Conservation (phyloP, 2,888 invertebrate genomes). For the Sclerodermus sp. region DNA sequence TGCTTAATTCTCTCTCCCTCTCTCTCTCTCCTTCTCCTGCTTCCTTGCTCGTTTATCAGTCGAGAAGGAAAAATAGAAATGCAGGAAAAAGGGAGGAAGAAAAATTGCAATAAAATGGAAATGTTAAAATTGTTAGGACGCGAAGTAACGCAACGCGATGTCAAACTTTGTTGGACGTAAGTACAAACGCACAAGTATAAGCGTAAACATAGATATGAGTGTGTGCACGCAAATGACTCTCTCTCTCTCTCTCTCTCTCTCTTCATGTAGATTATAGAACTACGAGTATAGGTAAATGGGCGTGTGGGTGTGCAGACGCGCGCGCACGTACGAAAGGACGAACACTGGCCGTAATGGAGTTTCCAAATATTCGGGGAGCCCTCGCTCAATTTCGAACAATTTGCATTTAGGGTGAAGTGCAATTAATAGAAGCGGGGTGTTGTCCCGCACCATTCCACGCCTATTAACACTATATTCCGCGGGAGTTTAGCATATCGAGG, state of each 20-base stretch:
- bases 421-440: constrained; percentile 57
- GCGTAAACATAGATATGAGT: too few relatives aligned
- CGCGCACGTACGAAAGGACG: constrained; percentile 44
- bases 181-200: too few relatives aligned
- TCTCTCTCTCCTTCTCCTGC: constrained; percentile 3
- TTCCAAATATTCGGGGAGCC: constrained; percentile 58
- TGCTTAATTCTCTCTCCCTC: neutral
- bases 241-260: too few relatives aligned
- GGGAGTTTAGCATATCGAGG: constrained; percentile 47
- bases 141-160: too few relatives aligned
- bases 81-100: too few relatives aligned
- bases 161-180: too few relatives aligned
- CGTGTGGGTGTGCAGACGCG: neutral
- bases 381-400: constrained; percentile 58
- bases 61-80: too few relatives aligned
- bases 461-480: constrained; percentile 57
- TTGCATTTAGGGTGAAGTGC: constrained; percentile 58
- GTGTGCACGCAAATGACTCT: too few relatives aligned
- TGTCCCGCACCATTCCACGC: constrained; percentile 52
- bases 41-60: too few relatives aligned
- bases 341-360: constrained; percentile 55
- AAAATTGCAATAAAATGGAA: too few relatives aligned
- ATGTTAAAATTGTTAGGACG: too few relatives aligned
- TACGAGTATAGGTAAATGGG: neutral
- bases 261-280: too few relatives aligned